Base-by-base conservation (phyloP, 2,113 vertebrate species). In the Ptilonorhynchus violaceus region DNA sequence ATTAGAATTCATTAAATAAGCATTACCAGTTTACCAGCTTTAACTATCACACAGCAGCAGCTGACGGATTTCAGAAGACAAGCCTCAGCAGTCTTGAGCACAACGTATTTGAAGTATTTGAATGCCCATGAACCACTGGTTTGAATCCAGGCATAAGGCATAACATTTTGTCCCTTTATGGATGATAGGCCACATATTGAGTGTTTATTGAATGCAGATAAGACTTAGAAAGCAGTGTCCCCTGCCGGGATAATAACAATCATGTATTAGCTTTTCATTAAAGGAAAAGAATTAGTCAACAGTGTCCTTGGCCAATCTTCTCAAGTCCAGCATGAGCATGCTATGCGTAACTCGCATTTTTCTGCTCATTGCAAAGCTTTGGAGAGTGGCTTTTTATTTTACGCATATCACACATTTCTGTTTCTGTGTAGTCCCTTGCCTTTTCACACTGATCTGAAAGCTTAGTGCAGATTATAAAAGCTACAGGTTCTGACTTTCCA, bases 1-100 rank as follows among this genome's bases (percentile, higher is more conserved):
- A 96, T 77, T 88, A 84, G 42, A 84, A 92, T 88, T 86, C 67
- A 77, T 92, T 81, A 92, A 90, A 88, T 60, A 33, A 90, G 47
- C 47, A 67, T 93, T 86, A 94, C 24, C n/a, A 70, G 63, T 81
- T 95, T 69, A 89, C 41, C 66, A 73, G 53, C 74, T 89, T 92
- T 89, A 95, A 86, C 85, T 79, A 88, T 80, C 72, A 66, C 20
- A 39, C 33, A 0, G 0, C 35, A 85, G 69, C 79, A 91, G 68
- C 68, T 12, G 16, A 60, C 0, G 1, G 55, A 78, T 92, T 92
- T 93, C 64, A 84, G 39, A 77, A 77, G 68, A 60, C 41, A 44
- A 10, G 21, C 41, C 55, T 93, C 72, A 63, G 63, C 33, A 50
- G 24, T 28, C 33, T 56, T 56, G 49, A 93, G 64, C 25, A 63